Evolutionary conservation across 2,113 vertebrate species (phyloP), one percentile per base, ranked within the genome.

Genomic region (Oceanodroma tethys): DNA sequence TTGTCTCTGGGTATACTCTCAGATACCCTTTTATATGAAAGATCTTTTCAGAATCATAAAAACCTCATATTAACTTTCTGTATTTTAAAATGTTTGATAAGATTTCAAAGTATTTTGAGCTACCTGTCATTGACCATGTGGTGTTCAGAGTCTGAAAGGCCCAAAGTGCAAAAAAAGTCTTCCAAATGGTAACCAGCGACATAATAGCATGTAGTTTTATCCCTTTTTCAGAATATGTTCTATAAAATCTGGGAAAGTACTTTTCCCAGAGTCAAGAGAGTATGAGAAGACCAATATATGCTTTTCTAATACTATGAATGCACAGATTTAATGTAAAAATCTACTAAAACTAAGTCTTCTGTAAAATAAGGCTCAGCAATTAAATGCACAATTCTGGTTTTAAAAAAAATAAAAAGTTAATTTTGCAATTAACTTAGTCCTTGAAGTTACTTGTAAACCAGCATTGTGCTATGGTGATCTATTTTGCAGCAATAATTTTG

Each of bases 1-100:
- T 87, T 62, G 50, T 89, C 70, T 81, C 82, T 85, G 45, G 59
- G 45, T 82, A 60, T 93, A 72, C 91, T 93, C 62, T 91, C 42
- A 62, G 73, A 58, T 89, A 82, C 79, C 21, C 60, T 97, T 75
- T 95, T 83, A 93, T 90, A 91, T 88, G 56, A 97, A 96, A 96
- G 70, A 73, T 73, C 70, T 86, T 90, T 89, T 78, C 81, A 82
- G 81, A 90, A 87, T 93, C 73, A 72, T 81, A 85, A 93, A 93
- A 78, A 21, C 40, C 91, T 94, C 70, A 16, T 82, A 94, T 90
- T 96, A 96, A 79, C 93, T 94, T 93, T 80, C 53, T 72, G 43
- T 95, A 87, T 96, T 96, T 94, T 91, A 91, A 94, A 93, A 91
- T 91, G 81, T 97, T 97, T 93, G 83, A 95, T 95, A 93, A 93